Evolutionary conservation across 2,113 vertebrate species (phyloP).

Genomic region (Tautogolabrus adspersus): DNA sequence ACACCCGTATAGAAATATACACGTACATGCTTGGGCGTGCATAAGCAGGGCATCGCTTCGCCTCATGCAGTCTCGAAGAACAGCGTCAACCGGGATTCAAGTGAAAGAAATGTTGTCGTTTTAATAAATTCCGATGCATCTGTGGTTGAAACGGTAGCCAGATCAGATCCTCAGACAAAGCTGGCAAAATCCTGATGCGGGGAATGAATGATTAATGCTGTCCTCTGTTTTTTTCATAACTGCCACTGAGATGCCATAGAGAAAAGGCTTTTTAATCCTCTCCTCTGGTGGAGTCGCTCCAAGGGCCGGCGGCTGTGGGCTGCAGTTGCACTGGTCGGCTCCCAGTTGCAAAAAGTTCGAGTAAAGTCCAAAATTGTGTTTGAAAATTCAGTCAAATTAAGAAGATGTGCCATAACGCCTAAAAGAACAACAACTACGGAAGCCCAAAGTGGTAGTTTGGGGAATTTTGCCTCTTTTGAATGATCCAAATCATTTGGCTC

Average conservation of each 20-base stretch:
- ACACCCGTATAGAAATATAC: background rate
- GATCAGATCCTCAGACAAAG: conserved; percentile 38
- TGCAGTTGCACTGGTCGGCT: conserved; percentile 16
- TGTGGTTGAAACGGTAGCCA: conserved; percentile 52
- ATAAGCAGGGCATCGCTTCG: conserved; percentile 8
- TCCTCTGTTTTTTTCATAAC: conserved; percentile 32
- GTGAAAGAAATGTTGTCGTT: conserved; percentile 8
- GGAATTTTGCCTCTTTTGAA: too few relatives aligned
- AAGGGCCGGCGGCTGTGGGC: conserved; percentile 21
- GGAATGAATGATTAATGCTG: conserved; percentile 59
- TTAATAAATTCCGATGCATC: conserved; percentile 29
- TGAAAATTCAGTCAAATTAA: too few relatives aligned
- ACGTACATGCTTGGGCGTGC: background rate
- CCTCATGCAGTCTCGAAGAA: conserved; percentile 8
- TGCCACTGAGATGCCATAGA: conserved; percentile 53
- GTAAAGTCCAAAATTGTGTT: background rate
- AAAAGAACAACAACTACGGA: too few relatives aligned
- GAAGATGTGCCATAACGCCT: too few relatives aligned
- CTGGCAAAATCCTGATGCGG: conserved; percentile 39
- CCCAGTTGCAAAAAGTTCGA: conserved; percentile 18
- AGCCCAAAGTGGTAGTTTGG: too few relatives aligned
- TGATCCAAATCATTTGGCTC: too few relatives aligned
- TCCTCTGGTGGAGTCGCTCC: conserved; percentile 32
- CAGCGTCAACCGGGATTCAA: conserved; percentile 9
- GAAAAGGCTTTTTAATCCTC: conserved; percentile 47